Base-by-base conservation (phyloP, 2,113 vertebrate genomes). In the Oryzias celebensis region DNA sequence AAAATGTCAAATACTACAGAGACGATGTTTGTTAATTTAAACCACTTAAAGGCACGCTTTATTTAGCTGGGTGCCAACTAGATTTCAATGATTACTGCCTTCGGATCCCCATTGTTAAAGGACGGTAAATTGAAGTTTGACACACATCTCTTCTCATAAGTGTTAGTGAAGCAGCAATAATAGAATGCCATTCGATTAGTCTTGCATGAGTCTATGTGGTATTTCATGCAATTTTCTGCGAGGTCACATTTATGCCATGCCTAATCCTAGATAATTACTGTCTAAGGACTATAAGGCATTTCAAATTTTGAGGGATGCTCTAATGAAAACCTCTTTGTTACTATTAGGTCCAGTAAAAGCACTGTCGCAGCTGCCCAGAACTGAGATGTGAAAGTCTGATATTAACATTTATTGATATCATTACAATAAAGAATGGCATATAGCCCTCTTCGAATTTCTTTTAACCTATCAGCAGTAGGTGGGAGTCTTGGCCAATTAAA, bases 211-310 rank as follows among this genome's bases (percentile, higher is more conserved):
- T 65, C 84, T 61, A 52, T 86, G 78, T 88, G 83, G 66, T 82
- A 88, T 91, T 90, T 90, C 80, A 90, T 66, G 79, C 76, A 82
- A 68, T 89, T 86, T 80, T 82, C 63, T 71, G 75, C 62, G 70
- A 75, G 85, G 88, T 88, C 84, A 86, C 70, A 74, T 88, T 84
- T 80, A 65, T 87, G 77, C 86, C 88, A 80, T 85, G 84, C 79
- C 90, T 87, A 93, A 91, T 92, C 87, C 70, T 23, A 71, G 83
- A 90, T 91, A 91, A 92, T 91, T 86, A 87, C 81, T 76, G 73
- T 78, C 75, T 87, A 77, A 85, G 73, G 80, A 87, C 83, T 78
- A 76, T 79, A 75, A 83, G 81, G 83, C 83, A 83, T 87, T 86
- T 88, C 83, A 83, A 85, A 87, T 87, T 79, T 83, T 81, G 66